Conservation (phyloP, 2,113 vertebrate species). For the Neoarius graeffei region DNA sequence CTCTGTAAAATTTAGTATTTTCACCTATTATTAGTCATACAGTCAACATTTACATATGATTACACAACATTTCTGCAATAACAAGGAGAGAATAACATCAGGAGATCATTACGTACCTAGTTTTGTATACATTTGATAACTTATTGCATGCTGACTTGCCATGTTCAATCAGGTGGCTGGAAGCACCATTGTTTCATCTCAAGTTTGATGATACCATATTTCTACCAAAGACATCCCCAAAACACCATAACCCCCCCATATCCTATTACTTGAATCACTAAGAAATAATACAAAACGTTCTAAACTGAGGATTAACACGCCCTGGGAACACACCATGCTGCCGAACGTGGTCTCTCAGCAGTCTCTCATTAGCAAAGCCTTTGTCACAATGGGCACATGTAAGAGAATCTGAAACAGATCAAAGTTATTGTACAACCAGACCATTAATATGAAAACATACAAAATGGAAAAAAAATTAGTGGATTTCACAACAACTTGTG, state of each 20-base stretch:
- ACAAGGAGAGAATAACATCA: neutral
- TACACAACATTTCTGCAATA: neutral
- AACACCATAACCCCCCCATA: neutral
- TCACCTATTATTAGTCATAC: neutral
- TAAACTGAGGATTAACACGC: too few relatives aligned
- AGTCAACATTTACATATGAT: neutral
- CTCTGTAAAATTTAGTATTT: neutral
- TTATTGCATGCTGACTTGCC: neutral
- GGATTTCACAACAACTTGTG: neutral
- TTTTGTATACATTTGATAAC: neutral
- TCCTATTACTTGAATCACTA: neutral
- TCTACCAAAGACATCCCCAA: neutral
- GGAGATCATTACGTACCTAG: neutral
- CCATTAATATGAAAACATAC: neutral
- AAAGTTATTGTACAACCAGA: neutral
- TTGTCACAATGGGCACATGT: slow-evolving; percentile 74
- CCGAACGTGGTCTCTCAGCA: slow-evolving; percentile 71
- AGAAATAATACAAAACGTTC: neutral
- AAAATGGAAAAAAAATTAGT: neutral
- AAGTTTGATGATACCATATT: neutral
- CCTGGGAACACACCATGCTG: slow-evolving; percentile 61
- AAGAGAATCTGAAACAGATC: slow-evolving; percentile 67
- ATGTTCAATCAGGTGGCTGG: neutral
- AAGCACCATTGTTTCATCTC: neutral
- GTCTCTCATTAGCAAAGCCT: slow-evolving; percentile 73